Conservation (phyloP, 2,113 vertebrate genomes). For the Ovis aries region DNA sequence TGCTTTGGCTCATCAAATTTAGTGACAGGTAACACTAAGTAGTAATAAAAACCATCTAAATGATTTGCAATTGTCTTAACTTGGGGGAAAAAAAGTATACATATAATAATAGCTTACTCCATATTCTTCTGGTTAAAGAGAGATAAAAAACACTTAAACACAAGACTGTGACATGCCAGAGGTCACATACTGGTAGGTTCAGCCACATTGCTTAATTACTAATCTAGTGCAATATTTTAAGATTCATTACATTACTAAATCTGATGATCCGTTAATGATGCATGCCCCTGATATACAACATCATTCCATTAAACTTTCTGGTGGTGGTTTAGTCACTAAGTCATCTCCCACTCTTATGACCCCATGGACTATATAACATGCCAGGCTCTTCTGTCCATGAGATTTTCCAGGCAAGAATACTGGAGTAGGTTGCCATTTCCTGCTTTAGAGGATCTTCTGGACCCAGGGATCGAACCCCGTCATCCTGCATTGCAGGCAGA, state of each 20-base stretch:
- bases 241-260: constrained; percentile 20
- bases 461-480: neutral
- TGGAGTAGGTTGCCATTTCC: neutral
- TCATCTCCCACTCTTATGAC: neutral
- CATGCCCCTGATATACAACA: neutral
- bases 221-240: neutral
- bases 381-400: neutral
- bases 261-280: neutral
- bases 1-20: constrained; percentile 16
- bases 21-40: neutral
- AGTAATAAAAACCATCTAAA: neutral
- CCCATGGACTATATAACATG: neutral
- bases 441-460: neutral
- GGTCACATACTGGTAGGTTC: neutral
- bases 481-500: neutral
- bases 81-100: neutral
- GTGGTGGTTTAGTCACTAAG: neutral
- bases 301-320: neutral
- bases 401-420: neutral
- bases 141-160: neutral
- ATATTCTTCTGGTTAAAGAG: constrained; percentile 10
- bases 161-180: neutral
- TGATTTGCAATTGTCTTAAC: neutral
- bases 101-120: neutral
- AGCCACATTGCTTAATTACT: neutral